Conservation (phyloP, 2,113 vertebrate species). For the Centropus unirufus region DNA sequence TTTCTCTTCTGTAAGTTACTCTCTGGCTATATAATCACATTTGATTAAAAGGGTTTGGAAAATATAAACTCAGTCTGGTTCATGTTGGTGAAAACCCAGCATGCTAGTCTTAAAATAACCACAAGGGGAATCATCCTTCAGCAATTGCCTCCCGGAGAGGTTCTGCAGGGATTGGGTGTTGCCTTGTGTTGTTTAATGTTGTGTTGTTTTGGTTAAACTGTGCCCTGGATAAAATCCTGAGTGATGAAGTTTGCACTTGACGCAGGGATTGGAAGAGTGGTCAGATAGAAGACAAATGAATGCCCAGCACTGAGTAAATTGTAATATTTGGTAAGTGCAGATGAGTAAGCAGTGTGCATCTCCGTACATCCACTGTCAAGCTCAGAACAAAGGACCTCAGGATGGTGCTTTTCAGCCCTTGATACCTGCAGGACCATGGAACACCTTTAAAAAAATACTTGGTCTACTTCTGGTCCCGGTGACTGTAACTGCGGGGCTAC, state of each 20-base stretch:
- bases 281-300: rapidly evolving
- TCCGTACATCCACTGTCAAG: not conserved
- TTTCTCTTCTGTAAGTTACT: not conserved
- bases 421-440: not conserved
- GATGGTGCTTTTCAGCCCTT: not conserved
- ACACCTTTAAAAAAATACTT: not conserved
- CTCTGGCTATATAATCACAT: not conserved
- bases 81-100: not conserved
- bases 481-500: not conserved
- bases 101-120: not conserved
- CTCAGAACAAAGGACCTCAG: not conserved
- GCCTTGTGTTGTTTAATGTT: not conserved
- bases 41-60: not conserved
- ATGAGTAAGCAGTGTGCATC: rapidly evolving
- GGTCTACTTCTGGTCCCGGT: not conserved
- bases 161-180: not conserved
- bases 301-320: not conserved
- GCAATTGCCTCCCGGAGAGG: not conserved
- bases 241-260: not conserved
- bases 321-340: not conserved
- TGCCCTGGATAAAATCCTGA: not conserved
- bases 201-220: not conserved
- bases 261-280: not conserved
- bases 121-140: not conserved
- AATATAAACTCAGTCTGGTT: not conserved